Base-by-base conservation (phyloP, 1,140 invertebrate genomes). In the Trichonephila clavata region DNA sequence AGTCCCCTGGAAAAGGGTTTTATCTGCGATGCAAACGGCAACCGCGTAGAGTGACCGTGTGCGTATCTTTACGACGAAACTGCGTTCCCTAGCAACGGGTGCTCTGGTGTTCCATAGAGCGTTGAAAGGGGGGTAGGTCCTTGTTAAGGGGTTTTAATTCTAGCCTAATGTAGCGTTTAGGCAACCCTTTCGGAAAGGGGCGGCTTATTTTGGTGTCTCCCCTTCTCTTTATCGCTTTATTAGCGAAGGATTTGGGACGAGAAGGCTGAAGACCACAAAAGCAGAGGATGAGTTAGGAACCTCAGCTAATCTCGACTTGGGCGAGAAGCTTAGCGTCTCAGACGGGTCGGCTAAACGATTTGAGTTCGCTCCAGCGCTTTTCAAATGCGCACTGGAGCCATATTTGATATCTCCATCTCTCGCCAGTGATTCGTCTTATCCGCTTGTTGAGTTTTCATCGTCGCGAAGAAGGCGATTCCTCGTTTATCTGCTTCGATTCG, bases 141-240 rank as follows among this genome's bases (percentile, higher is more conserved):
- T 90, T 90, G 88, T 90, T 90, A 90, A 90, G 68, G 68, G 88
- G 88, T 68, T 80, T 90, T 90, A 80, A 90, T 90, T 80, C 88
- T 80, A 90, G 80, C 88, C 68, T 80, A 90, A 90, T 90, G 88
- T 90, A 90, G n/a, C 68, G 88, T 80, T 90, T 68, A 90, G 24
- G 71, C 71, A 77, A 77, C 71, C 27, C 71, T 77, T 77, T 32
- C 27, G 71, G 27, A 14, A 60, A 63, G 32, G 84, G 84, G 39
- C 57, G 84, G 84, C 84, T 86, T 86, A 86, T 50, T 86, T 63
- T 21, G 60, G 21, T 20, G 39, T 7, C 32, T 24, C 65, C 65
- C 65, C 65, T 68, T 68, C 13, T 13, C 60, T 39, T 86, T 60
- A 61, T 61, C 84, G 84, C 84, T 86, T 86, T 86, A 86, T 86